These are phyloP conservation scores for Solenodon paradoxus DNA, from an alignment of 2,113 vertebrate species.

Conservation along the genomic window DNA sequence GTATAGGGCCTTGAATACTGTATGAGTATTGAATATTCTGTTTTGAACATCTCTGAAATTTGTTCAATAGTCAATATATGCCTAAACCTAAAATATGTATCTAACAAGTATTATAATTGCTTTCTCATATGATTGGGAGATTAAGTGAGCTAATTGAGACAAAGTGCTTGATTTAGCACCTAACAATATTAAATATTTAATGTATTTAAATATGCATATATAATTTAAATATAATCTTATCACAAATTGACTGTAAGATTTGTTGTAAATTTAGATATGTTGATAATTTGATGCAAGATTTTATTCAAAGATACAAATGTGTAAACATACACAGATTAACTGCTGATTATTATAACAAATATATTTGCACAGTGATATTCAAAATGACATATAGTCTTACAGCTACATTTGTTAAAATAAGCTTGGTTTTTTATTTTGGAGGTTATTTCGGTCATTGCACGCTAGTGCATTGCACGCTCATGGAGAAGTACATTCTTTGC, in stretches of 20 bases:
- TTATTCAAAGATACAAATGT: neutral
- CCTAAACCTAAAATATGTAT: neutral
- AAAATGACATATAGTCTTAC: neutral
- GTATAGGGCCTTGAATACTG: neutral
- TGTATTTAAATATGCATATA: neutral
- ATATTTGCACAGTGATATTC: neutral
- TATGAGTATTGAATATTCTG: neutral
- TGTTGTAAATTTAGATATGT: neutral
- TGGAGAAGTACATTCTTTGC: neutral
- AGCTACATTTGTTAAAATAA: neutral
- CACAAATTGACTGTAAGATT: neutral
- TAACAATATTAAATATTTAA: neutral
- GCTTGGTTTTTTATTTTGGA: neutral
- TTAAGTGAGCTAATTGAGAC: neutral
- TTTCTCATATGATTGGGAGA: neutral
- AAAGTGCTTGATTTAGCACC: neutral
- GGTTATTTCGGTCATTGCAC: neutral
- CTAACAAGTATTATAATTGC: neutral
- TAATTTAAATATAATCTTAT: neutral
- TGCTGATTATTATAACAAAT: neutral
- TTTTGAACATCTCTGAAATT: neutral
- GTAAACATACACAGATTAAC: neutral
- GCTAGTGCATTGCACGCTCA: neutral
- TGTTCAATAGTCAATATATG: neutral
- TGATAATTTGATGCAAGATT: neutral